Percentiles rank a stretch among this genome's conserved stretches.
Conservation (phyloP, 2,113 vertebrate genomes). For the Archilochus colubris region DNA sequence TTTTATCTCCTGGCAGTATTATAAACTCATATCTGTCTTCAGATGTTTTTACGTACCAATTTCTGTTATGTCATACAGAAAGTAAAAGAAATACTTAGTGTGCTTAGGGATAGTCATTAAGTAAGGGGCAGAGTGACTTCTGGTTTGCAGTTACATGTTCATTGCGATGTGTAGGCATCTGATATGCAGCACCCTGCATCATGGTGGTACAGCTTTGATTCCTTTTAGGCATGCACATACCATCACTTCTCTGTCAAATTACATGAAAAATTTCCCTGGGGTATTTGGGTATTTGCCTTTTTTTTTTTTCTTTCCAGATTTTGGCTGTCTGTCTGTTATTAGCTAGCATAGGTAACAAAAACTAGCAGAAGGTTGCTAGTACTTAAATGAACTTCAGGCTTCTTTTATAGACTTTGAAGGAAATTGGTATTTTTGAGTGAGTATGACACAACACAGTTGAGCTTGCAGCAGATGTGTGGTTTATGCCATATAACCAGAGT, state of each 20-base stretch:
- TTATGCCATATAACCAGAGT: neutral
- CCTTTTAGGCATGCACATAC: rapidly evolving
- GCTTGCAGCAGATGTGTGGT: neutral
- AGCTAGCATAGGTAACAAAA: too few relatives aligned
- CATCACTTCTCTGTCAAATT: neutral
- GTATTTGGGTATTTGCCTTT: neutral
- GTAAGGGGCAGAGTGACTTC: rapidly evolving
- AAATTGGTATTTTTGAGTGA: neutral
- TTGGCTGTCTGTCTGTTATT: neutral
- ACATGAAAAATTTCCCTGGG: neutral
- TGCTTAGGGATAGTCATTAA: neutral
- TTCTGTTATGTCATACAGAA: neutral
- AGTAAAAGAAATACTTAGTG: neutral
- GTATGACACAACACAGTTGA: neutral
- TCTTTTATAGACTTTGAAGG: neutral
- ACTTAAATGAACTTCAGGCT: neutral
- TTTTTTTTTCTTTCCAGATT: neutral
- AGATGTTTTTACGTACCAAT: neutral
- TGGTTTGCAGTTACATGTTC: neutral
- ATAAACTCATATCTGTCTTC: neutral
- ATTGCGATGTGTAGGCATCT: too few relatives aligned
- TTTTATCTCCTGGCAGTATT: neutral
- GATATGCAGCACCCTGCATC: neutral
- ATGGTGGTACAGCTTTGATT: neutral
- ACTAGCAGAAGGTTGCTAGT: neutral